Evolutionary conservation across 2,888 invertebrate species (phyloP).

Genomic region (Drosophila peninsularis): DNA sequence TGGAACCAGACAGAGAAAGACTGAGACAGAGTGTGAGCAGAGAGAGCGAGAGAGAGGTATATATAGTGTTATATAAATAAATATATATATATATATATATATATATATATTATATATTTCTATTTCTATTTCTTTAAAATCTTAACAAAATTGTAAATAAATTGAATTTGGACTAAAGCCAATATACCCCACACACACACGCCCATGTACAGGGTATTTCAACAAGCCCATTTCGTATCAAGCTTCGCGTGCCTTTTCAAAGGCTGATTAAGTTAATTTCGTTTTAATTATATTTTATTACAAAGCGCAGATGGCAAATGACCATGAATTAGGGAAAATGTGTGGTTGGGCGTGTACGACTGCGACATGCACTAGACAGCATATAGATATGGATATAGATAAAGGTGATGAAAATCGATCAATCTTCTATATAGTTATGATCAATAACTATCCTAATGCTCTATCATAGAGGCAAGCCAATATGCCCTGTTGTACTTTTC

Average conservation of each 20-base stretch:
- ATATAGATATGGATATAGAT: too few relatives aligned
- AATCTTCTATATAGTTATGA: too few relatives aligned
- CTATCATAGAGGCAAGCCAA: not conserved
- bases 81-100: too few relatives aligned
- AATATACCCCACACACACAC: not conserved
- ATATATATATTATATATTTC: too few relatives aligned
- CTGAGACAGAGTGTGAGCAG: not conserved
- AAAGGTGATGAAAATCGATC: too few relatives aligned
- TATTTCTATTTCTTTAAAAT: not conserved
- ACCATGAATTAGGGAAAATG: not conserved
- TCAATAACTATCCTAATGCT: too few relatives aligned
- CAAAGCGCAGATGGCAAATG: not conserved
- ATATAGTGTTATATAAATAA: not conserved
- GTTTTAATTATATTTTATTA: not conserved
- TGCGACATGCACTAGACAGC: not conserved
- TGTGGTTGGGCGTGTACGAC: not conserved
- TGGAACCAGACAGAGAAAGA: not conserved
- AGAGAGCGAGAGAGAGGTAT: not conserved
- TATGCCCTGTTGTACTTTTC: not conserved
- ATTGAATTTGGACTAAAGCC: not conserved
- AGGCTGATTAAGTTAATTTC: not conserved
- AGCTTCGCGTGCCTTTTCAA: too few relatives aligned
- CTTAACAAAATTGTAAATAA: too few relatives aligned
- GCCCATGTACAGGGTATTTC: not conserved
- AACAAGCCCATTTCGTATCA: not conserved